A percentile compares a stretch with the other conserved stretches of the same genome.
phyloP scores from a whole-genome alignment of 1,140 invertebrate species.

The Drosophila saltans region DNA sequence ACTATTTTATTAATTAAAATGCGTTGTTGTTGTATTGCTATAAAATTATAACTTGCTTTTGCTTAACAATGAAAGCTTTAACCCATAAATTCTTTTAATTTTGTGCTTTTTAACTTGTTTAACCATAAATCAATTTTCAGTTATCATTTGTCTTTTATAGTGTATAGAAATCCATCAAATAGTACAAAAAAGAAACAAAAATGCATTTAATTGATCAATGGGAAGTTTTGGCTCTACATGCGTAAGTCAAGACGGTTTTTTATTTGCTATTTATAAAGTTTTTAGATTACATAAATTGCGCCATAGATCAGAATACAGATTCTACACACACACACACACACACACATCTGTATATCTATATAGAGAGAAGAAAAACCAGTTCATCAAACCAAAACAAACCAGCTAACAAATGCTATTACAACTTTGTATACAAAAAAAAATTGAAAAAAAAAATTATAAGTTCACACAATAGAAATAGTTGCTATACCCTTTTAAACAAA shows the following conservation, averaged over 20 bases:
- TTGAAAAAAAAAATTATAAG: background rate
- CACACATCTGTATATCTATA: no score
- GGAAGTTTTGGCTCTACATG: conserved; percentile 63
- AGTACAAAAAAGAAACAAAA: background rate
- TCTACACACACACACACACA: background rate
- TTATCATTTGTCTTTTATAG: conserved; percentile 38
- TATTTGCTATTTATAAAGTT: background rate
- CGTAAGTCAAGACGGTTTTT: conserved; percentile 45
- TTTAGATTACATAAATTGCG: conserved; percentile 11
- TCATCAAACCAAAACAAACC: conserved; percentile 4
- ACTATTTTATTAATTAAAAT: conserved; percentile 76
- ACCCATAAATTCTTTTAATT: background rate
- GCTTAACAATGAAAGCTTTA: conserved; percentile 12
- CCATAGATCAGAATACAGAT: background rate
- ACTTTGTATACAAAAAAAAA: background rate
- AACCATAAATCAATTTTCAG: conserved; percentile 41
- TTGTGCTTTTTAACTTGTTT: background rate
- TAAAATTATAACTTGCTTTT: no score
- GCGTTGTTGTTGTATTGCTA: conserved; percentile 51
- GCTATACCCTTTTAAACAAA: background rate
- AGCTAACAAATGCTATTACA: conserved; percentile 2
- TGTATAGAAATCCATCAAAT: background rate
- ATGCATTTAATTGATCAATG: conserved; percentile 65
- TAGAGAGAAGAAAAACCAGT: background rate
- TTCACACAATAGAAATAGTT: background rate